Base-by-base conservation (phyloP, 2,113 vertebrate genomes). In the Engystomops pustulosus region DNA sequence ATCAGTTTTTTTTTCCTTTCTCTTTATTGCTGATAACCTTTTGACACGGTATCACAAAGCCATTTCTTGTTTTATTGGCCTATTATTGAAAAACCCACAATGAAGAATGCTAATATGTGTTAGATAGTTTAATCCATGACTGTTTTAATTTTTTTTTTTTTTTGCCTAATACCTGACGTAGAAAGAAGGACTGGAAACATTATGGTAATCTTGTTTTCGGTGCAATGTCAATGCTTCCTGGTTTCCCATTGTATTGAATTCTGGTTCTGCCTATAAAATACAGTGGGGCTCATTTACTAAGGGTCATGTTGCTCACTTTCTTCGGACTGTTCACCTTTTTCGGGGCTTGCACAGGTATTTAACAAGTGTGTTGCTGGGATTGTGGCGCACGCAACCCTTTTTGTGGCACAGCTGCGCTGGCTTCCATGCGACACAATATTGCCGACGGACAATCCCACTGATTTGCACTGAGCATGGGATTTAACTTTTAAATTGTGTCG, bases 1-100 rank as follows among this genome's bases (percentile, higher is more conserved):
- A 76, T 77, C 30, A 15, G 15, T 84, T 82, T 65, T 83, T 65
- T 83, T 75, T 75, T 62, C 23, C 41, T 72, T 36, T 67, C 36
- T 20, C 62, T 77, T 77, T 77, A 36, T 81, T 81, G 45, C 49
- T 8, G 80, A 81, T 81, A 81, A 68, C 81, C 72, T 84, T 41
- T 72, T 77, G 71, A 84, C 72, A 68, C 38, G n/a, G n/a, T 67
- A 75, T 84, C 58, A 67, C 30, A 71, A 49, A 84, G 60, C 18
- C 44, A 34, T 49, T 77, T 53, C 41, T 58, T 83, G 69, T 70
- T 81, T 81, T 81, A 81, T 58, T 71, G 72, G 53, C 34, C 80
- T 71, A 41, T 72, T 81, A 81, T 53, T 81, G 80, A 58, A 81
- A 71, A 71, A 25, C 45, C 3, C 80, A 81, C 68, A 58, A 49